Percentiles rank a stretch among this genome's conserved stretches.
phyloP scores from a whole-genome alignment of 2,113 vertebrate genomes.

The Spilogale gracilis region DNA sequence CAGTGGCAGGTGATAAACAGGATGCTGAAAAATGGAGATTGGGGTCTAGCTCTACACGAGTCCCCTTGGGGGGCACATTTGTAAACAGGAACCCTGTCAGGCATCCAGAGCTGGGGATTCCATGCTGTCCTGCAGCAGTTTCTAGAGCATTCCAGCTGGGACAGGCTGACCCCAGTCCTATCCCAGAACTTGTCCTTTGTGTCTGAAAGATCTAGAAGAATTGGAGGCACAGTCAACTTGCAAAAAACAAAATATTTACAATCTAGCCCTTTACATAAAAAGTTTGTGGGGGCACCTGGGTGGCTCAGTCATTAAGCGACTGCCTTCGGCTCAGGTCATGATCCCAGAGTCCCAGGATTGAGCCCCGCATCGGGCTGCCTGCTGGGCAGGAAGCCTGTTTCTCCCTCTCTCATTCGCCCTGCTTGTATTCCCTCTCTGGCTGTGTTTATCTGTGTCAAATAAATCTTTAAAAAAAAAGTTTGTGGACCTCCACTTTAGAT shows the following conservation, averaged over 20 bases:
- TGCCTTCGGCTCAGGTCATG: too few relatives aligned
- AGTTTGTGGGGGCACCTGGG: background rate
- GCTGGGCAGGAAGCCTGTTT: too few relatives aligned
- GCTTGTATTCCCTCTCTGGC: too few relatives aligned
- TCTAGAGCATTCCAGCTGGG: background rate
- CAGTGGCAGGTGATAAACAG: background rate
- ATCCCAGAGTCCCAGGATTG: too few relatives aligned
- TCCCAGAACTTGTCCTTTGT: background rate
- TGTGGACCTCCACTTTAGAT: background rate
- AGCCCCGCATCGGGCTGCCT: too few relatives aligned
- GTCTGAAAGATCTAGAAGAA: background rate
- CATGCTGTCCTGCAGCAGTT: background rate
- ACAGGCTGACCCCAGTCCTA: background rate
- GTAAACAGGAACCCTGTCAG: background rate
- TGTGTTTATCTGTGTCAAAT: too few relatives aligned
- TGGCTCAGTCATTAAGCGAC: too few relatives aligned
- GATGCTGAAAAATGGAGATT: background rate
- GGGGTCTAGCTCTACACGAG: background rate
- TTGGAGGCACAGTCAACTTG: too few relatives aligned
- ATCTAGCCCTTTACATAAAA: background rate
- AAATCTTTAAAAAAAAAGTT: background rate
- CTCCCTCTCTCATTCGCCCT: too few relatives aligned
- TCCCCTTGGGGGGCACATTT: fast-evolving
- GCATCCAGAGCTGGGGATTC: background rate
- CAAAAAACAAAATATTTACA: background rate